Percentiles rank a stretch among this genome's conserved stretches.
phyloP scores from a whole-genome alignment of 2,113 vertebrate genomes.

The human (Homo sapiens) region GRCh38 chr2:36582001-36582500 shows the following conservation, averaged over 20 bases:
- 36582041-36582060: background rate
- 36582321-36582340: background rate
- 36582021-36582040: background rate
- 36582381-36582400: background rate
- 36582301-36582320: background rate
- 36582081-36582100: background rate
- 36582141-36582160: background rate
- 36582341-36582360: background rate
- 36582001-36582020: background rate
- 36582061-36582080: background rate
- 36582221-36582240: background rate
- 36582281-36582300: background rate
- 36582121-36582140: background rate
- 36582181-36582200: conserved; percentile 18
- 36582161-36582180: background rate
- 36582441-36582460: background rate
- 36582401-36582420: background rate
- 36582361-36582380: background rate
- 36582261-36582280: background rate
- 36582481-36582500: background rate
- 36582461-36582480: background rate
- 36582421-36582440: background rate
- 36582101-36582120: background rate
- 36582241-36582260: background rate
- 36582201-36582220: background rate